Evolutionary conservation across 2,888 invertebrate species (phyloP), one percentile per base, ranked within the genome.

Genomic region (Hofmannophila pseudospretella): DNA sequence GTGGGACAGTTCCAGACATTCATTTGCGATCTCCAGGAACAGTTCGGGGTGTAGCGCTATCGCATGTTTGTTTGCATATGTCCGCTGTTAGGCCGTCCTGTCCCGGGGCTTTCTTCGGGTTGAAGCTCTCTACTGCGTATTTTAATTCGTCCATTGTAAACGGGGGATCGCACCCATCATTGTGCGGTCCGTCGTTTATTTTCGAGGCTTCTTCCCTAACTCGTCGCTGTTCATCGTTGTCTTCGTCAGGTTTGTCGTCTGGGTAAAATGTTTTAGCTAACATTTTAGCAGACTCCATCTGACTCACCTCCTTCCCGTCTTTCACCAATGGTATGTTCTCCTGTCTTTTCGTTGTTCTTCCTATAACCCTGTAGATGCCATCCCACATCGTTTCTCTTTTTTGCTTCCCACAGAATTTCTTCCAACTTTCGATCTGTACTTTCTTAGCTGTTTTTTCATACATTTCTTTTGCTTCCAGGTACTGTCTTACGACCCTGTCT

Each of bases 61-160:
- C 7, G 22, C 22, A 2, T 32, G 39, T 35, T 39, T 7, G 2
- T 2, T 2, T 7, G 7, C 22, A 22, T 7, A 42, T 44, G 9
- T 44, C 44, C 0, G 47, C 40, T 2, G 44, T 42, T 13, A 47
- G 16, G 1, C 44, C 47, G 11, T 47, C 44, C 1, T 19, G 11
- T 5, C 48, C 48, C 1, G 48, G 45, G 0, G 47, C 45, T 16
- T 43, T 45, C 8, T 36, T 39, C 0, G 43, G 42, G 35, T 41
- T 36, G 12, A 40, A 34, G 10, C 20, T 23, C 5, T n/a, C 7
- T 2, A 13, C 20, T 1, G 35, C 36, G 1, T 7, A 3, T n/a
- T 9, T 19, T 1, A 47, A n/a, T 25, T 47, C 44, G 2, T 1
- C 16, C 4, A 1, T 19, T 2, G 44, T 44, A 16, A 46, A 40